Evolutionary conservation across 2,888 invertebrate species (phyloP).

Genomic region (Leptinotarsa haldemani): DNA sequence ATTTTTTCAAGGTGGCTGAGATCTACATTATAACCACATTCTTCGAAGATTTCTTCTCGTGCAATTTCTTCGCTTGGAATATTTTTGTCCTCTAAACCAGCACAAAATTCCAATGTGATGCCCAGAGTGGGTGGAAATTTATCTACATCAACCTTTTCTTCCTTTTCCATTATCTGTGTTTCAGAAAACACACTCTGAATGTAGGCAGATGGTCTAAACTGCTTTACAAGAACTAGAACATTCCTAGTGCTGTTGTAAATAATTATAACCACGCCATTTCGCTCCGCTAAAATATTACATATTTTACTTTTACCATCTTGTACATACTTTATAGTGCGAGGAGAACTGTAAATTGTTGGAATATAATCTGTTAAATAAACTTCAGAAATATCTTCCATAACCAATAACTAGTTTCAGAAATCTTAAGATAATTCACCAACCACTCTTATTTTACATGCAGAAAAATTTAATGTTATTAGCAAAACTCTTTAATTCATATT

Average conservation of each 20-base stretch:
- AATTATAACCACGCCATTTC: conserved; percentile 86
- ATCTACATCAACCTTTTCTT: conserved; percentile 68
- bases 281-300: conserved; percentile 83
- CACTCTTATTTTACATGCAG: not conserved
- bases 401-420: conserved; percentile 1
- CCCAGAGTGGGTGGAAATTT: conserved; percentile 78
- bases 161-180: conserved; percentile 62
- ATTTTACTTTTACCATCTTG: conserved; percentile 79
- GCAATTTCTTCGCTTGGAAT: conserved; percentile 79
- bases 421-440: not conserved
- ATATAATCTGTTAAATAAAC: conserved; percentile 60
- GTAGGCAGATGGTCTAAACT: conserved; percentile 91
- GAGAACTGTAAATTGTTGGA: conserved; percentile 73
- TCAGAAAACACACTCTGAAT: conserved; percentile 71
- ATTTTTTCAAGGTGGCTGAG: conserved; percentile 72
- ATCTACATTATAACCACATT: conserved; percentile 90
- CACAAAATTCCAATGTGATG: conserved; percentile 90
- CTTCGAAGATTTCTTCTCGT: conserved; percentile 87
- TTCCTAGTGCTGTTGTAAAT: conserved; percentile 81
- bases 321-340: conserved; percentile 76
- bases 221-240: conserved; percentile 85
- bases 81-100: conserved; percentile 90
- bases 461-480: not conserved
- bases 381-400: conserved; percentile 59
- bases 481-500: too few relatives aligned